These are phyloP conservation scores for Hydrocynus forskahlii DNA, from an alignment of 2,797 vertebrate genomes.

Conservation along the genomic window DNA sequence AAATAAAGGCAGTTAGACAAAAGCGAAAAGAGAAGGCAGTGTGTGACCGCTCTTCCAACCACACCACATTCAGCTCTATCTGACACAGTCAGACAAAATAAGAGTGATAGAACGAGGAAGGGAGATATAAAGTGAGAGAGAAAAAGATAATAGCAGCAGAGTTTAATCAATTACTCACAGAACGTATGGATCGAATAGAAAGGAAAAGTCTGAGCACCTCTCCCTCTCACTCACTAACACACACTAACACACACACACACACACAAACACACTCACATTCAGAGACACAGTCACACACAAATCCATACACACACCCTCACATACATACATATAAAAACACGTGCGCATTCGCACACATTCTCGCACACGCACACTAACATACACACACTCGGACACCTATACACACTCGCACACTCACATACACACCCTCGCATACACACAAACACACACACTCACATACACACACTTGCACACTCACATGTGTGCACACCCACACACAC, in stretches of 20 bases:
- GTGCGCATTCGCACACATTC: too few relatives aligned
- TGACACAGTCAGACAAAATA: neutral
- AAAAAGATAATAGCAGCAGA: neutral
- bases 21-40: neutral
- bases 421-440: too few relatives aligned
- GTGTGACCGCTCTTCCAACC: neutral
- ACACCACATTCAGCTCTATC: neutral
- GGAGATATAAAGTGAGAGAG: neutral
- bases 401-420: too few relatives aligned
- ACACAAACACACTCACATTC: too few relatives aligned
- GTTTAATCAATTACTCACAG: neutral
- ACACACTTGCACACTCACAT: too few relatives aligned
- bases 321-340: too few relatives aligned
- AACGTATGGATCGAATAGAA: neutral
- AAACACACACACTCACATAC: too few relatives aligned
- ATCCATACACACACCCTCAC: too few relatives aligned
- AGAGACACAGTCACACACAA: too few relatives aligned
- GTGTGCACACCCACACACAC: too few relatives aligned
- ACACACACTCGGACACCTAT: too few relatives aligned
- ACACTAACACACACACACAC: neutral
- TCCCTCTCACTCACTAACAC: neutral
- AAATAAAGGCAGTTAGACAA: neutral
- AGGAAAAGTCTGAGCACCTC: neutral
- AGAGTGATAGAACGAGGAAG: neutral
- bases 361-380: too few relatives aligned